Conservation (phyloP, 2,113 vertebrate genomes). For the Ovis canadensis region DNA sequence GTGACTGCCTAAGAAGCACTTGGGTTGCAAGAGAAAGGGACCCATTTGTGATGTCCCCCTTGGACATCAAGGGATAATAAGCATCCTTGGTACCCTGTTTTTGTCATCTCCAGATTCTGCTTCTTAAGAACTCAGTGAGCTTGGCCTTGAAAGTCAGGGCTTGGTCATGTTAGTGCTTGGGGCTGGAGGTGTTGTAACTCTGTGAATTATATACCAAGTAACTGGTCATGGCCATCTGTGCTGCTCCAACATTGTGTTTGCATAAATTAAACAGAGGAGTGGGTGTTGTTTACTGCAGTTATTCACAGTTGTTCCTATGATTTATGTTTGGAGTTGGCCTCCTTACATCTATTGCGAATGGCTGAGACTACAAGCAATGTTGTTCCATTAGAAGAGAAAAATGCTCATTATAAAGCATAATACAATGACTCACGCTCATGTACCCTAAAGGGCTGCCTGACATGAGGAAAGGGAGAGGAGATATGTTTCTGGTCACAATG, state of each 20-base stretch:
- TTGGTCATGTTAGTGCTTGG: not conserved
- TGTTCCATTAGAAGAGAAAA: constrained; percentile 12
- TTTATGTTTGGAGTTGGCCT: constrained; percentile 42
- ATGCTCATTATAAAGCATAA: not conserved
- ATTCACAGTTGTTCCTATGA: not conserved
- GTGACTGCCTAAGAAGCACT: not conserved
- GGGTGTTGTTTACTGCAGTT: not conserved
- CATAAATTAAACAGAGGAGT: constrained; percentile 42
- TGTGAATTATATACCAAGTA: not conserved
- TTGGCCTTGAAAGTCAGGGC: not conserved
- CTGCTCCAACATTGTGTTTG: not conserved
- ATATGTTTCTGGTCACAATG: not conserved
- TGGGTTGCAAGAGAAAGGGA: not conserved
- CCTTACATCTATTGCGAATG: constrained; percentile 36
- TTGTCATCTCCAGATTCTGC: not conserved
- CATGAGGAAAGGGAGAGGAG: not conserved
- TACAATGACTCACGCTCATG: constrained; percentile 27
- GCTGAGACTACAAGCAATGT: constrained; percentile 33
- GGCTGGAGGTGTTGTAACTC: not conserved
- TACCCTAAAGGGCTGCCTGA: constrained; percentile 12
- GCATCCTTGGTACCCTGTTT: not conserved
- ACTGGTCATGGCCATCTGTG: not conserved
- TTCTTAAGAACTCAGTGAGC: not conserved
- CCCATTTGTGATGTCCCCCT: too few species aligned
- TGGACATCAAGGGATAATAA: too few species aligned